phyloP scores from a whole-genome alignment of 1,140 invertebrate species.

The Drosophila sucinea region DNA sequence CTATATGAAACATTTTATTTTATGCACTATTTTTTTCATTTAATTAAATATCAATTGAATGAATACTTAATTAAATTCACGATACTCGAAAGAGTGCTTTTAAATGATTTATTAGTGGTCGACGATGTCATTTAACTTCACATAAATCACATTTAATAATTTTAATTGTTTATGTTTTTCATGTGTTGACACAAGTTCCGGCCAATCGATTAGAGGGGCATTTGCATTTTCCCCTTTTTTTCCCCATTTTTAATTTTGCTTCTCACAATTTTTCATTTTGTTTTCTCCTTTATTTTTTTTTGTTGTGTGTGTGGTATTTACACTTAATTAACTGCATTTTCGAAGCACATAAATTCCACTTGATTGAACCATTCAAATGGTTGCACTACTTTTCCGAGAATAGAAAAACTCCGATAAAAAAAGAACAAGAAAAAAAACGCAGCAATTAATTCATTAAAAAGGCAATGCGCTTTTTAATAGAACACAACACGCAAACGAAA shows the following conservation, averaged over 20 bases:
- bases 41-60: slow-evolving; percentile 67
- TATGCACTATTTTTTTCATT: slow-evolving; percentile 10
- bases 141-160: slow-evolving; percentile 64
- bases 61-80: slow-evolving; percentile 39
- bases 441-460: slow-evolving; percentile 77
- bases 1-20: background rate
- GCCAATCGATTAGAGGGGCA: slow-evolving; percentile 15
- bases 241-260: background rate
- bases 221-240: slow-evolving; percentile 8
- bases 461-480: slow-evolving; percentile 60
- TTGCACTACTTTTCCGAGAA: slow-evolving; percentile 55
- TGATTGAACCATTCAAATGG: slow-evolving; percentile 74
- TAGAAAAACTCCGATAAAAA: slow-evolving; percentile 18
- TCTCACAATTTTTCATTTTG: slow-evolving; percentile 30
- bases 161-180: slow-evolving; percentile 31
- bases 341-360: slow-evolving; percentile 77
- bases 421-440: slow-evolving; percentile 30
- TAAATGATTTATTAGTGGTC: slow-evolving; percentile 64
- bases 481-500: slow-evolving; percentile 39
- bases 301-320: slow-evolving; percentile 58
- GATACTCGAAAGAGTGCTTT: slow-evolving; percentile 29
- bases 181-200: slow-evolving; percentile 37
- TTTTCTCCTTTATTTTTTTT: slow-evolving; percentile 32
- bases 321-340: slow-evolving; percentile 79
- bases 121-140: slow-evolving; percentile 55